Conservation (phyloP, 2,888 invertebrate species). For the Zootermopsis nevadensis region DNA sequence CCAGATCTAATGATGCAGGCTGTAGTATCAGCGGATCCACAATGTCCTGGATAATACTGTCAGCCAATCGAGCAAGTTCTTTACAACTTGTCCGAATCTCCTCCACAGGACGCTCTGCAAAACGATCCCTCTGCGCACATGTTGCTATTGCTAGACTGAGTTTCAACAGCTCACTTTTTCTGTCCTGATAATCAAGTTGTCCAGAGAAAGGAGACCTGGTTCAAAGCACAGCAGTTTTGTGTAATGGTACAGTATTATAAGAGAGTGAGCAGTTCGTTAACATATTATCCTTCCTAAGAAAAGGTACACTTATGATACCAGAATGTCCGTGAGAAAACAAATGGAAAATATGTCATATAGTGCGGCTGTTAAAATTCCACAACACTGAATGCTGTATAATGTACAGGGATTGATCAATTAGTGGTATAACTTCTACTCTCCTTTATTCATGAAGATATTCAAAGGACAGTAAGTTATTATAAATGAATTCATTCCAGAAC, state of each 20-base stretch:
- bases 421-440: no score
- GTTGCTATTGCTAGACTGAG: constrained; percentile 89
- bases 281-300: no score
- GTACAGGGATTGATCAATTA: background rate
- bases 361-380: no score
- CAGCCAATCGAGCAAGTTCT: constrained; percentile 81
- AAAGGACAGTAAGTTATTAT: background rate
- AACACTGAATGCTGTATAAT: no score
- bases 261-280: no score
- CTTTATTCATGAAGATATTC: background rate
- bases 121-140: constrained; percentile 89
- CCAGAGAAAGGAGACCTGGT: constrained; percentile 71
- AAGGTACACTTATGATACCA: no score
- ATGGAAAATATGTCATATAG: no score
- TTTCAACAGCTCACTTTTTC: constrained; percentile 78
- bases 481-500: background rate
- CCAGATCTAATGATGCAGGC: constrained; percentile 90
- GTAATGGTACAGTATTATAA: no score
- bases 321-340: no score
- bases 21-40: constrained; percentile 91
- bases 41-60: constrained; percentile 83
- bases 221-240: constrained; percentile 40
- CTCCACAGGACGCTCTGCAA: constrained; percentile 86
- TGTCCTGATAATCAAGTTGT: constrained; percentile 76
- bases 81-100: constrained; percentile 79